Evolutionary conservation across 2,888 invertebrate species (phyloP).

Genomic region (Megaustenia siamemsis): DNA sequence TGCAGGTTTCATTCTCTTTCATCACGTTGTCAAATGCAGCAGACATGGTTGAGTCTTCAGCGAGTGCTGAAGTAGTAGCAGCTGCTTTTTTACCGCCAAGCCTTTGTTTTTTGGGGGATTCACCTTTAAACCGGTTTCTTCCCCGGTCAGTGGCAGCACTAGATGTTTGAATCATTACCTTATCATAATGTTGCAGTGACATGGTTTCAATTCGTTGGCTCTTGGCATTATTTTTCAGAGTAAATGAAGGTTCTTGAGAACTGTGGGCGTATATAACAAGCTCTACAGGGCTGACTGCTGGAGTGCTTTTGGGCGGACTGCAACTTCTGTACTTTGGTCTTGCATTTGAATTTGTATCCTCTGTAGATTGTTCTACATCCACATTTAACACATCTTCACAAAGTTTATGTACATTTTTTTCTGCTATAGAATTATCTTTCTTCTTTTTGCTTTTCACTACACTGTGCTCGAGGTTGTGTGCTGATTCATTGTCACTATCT

Average conservation of each 20-base stretch:
- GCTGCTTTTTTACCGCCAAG: background rate
- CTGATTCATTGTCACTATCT: background rate
- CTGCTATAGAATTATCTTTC: background rate
- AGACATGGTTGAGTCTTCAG: background rate
- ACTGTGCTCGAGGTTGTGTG: background rate
- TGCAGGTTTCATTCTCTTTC: background rate
- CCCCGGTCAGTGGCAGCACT: background rate
- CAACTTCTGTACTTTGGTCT: conserved; percentile 10
- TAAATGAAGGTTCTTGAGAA: no score
- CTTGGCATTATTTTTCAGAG: no score
- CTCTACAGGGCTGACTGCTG: background rate
- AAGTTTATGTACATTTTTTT: no score
- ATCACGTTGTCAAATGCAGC: conserved; percentile 6
- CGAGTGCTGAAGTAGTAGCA: background rate
- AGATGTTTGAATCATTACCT: background rate
- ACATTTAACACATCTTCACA: background rate
- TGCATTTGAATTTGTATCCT: conserved; percentile 38
- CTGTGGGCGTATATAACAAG: background rate
- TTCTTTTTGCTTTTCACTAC: background rate
- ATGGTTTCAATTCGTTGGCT: no score
- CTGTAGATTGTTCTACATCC: background rate
- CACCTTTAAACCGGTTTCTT: background rate
- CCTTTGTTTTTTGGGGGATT: background rate
- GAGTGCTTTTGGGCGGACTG: background rate
- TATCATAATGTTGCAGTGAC: background rate